Evolutionary conservation across 2,113 vertebrate species (phyloP).

Genomic region (Petrocephalus microphthalmus): DNA sequence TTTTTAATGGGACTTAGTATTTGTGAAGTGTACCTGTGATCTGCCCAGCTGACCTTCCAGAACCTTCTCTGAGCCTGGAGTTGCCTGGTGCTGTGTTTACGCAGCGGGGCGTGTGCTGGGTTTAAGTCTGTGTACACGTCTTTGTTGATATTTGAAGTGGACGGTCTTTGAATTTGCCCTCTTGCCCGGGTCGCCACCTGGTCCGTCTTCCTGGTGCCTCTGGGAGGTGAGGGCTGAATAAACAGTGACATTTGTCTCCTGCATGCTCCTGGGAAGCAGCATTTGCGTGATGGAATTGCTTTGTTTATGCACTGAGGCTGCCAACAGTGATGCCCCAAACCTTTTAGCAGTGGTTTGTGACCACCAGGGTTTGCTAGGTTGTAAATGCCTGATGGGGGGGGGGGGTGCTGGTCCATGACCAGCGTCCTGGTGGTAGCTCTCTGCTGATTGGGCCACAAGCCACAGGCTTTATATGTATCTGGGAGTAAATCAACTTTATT

Average conservation of each 20-base stretch:
- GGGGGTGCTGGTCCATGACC: background rate
- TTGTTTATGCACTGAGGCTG: background rate
- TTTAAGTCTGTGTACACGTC: background rate
- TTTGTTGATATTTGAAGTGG: background rate
- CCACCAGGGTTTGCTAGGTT: background rate
- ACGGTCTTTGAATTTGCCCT: background rate
- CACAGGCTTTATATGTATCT: background rate
- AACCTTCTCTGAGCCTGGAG: background rate
- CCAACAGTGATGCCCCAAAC: background rate
- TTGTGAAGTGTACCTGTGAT: background rate
- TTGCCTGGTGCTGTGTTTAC: background rate
- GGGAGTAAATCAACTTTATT: background rate
- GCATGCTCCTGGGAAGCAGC: background rate
- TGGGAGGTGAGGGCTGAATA: background rate
- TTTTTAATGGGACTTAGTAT: background rate
- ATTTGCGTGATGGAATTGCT: background rate
- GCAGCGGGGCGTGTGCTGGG: background rate
- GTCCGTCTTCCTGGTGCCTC: background rate
- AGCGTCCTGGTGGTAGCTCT: background rate
- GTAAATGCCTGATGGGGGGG: background rate
- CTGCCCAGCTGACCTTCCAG: background rate
- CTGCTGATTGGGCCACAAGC: background rate
- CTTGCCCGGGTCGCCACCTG: background rate
- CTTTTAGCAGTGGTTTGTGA: background rate
- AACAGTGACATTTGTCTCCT: background rate